phyloP scores from a whole-genome alignment of 2,113 vertebrate genomes.

The Cranoglanis bouderius region DNA sequence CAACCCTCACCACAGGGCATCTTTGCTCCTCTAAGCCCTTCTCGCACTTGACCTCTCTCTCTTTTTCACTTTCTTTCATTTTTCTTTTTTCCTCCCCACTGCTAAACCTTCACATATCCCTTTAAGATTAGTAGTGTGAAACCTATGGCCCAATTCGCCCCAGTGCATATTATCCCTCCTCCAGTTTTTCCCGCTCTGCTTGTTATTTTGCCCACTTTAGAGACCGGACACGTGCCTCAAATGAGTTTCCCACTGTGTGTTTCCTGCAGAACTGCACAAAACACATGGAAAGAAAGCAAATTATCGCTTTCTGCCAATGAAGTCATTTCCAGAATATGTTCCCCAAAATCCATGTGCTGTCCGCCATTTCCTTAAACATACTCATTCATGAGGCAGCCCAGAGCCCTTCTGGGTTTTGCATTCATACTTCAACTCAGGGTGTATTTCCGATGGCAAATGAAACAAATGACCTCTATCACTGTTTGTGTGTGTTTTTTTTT shows the following conservation, averaged over 20 bases:
- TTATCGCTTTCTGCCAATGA: slow-evolving; percentile 3
- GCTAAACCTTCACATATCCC: slow-evolving; percentile 18
- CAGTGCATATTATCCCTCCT: slow-evolving; percentile 2
- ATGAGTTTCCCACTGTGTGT: slow-evolving; percentile 18
- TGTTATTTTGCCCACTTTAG: not conserved
- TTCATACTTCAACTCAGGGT: not conserved
- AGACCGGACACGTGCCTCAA: slow-evolving; percentile 15
- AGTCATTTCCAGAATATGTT: slow-evolving; percentile 27
- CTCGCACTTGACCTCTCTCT: not conserved
- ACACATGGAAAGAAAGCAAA: not conserved
- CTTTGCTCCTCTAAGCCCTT: slow-evolving; percentile 41
- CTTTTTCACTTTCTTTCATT: not conserved
- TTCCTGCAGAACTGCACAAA: slow-evolving; percentile 36
- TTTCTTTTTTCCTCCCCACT: not conserved
- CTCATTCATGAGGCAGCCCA: not conserved
- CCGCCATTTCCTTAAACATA: slow-evolving; percentile 20
- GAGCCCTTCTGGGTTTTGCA: not conserved
- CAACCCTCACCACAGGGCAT: slow-evolving; percentile 67
- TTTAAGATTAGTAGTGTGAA: slow-evolving; percentile 19
- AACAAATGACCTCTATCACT: slow-evolving; percentile 41
- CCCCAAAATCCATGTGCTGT: not conserved
- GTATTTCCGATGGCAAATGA: slow-evolving; percentile 19
- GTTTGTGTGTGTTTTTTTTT: slow-evolving; percentile 25
- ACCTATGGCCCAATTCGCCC: not conserved
- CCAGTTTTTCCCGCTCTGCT: not conserved